Evolutionary conservation across 2,113 vertebrate species (phyloP).

Genomic region (Ciconia maguari): DNA sequence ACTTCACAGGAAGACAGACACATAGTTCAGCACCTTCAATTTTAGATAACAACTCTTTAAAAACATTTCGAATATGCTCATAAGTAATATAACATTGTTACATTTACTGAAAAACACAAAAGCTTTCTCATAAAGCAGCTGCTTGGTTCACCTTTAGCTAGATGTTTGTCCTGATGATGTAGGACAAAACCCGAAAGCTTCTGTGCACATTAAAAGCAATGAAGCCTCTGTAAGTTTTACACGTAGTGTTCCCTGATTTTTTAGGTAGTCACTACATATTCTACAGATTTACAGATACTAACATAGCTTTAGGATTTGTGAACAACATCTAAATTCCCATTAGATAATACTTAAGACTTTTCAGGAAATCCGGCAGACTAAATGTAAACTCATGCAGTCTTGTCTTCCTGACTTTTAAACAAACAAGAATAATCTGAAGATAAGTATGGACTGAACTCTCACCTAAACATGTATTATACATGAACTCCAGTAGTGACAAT

Average conservation of each 20-base stretch:
- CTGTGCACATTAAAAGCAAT: background rate
- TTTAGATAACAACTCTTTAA: background rate
- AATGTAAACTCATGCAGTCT: background rate
- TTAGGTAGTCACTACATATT: background rate
- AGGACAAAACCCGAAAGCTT: background rate
- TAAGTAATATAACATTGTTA: background rate
- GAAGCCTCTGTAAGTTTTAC: background rate
- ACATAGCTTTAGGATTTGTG: background rate
- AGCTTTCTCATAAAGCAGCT: background rate
- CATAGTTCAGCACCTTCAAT: background rate
- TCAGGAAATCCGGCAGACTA: background rate
- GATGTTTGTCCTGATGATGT: background rate
- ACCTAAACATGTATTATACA: background rate
- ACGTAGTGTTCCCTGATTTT: background rate
- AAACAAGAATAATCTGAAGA: background rate
- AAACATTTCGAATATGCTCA: background rate
- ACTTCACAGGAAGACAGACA: background rate
- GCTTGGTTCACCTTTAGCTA: background rate
- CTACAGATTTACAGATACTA: background rate
- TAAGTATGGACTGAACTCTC: background rate
- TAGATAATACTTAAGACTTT: background rate
- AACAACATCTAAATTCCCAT: background rate
- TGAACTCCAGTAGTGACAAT: background rate
- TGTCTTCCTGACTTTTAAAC: background rate
- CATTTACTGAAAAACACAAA: background rate